Evolutionary conservation across 2,797 vertebrate genomes (phyloP).

Genomic region (Phaenicophaeus curvirostris): DNA sequence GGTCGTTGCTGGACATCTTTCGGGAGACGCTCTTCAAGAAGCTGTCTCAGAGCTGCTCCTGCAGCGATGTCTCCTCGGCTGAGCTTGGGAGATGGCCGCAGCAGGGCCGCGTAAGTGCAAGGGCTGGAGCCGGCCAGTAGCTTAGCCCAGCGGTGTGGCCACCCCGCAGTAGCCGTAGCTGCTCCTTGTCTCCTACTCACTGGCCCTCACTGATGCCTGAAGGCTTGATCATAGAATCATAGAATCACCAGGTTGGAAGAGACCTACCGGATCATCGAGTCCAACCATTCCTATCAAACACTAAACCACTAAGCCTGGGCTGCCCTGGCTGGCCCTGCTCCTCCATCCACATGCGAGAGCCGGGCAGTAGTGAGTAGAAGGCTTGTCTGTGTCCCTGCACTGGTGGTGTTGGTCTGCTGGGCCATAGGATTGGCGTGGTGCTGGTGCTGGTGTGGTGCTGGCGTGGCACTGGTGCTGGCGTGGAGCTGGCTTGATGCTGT

Average conservation of each 20-base stretch:
- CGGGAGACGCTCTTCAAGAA: slow-evolving; percentile 81
- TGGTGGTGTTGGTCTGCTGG: background rate
- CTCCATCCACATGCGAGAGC: background rate
- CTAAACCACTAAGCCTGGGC: no score
- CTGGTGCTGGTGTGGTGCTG: background rate
- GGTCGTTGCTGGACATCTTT: slow-evolving; percentile 87
- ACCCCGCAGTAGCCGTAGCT: background rate
- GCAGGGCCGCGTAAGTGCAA: slow-evolving; percentile 80
- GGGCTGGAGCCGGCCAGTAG: slow-evolving; percentile 24
- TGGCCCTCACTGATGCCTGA: background rate
- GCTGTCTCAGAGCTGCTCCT: slow-evolving; percentile 84
- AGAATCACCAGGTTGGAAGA: no score
- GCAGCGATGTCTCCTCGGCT: slow-evolving; percentile 78
- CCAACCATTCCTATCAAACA: no score
- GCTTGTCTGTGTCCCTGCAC: background rate
- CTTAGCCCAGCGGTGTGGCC: background rate
- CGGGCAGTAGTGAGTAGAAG: background rate
- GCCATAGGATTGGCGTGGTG: background rate
- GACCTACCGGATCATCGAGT: no score
- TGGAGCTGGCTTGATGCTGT: background rate
- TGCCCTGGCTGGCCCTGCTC: rapidly evolving
- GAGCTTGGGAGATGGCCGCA: slow-evolving; percentile 67
- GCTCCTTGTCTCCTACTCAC: background rate
- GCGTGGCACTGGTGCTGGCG: no score
- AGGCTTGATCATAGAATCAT: no score